A percentile compares a stretch with the other conserved stretches of the same genome.
Evolutionary conservation across 2,113 vertebrate genomes (phyloP).

Genomic region (Oncorhynchus keta): DNA sequence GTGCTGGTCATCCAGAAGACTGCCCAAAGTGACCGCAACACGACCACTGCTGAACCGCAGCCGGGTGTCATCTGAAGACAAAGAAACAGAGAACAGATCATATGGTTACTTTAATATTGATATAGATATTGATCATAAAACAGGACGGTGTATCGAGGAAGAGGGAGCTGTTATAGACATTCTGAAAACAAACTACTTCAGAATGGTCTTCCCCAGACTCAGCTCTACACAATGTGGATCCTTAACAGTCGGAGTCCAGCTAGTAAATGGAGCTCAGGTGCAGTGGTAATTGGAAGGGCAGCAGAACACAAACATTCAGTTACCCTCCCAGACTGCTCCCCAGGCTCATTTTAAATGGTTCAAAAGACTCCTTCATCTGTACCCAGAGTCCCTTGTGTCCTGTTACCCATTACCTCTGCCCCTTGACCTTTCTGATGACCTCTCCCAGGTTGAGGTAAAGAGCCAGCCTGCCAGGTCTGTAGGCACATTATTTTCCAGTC

Average conservation of each 20-base stretch:
- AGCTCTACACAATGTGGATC: background rate
- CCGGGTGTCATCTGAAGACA: slow-evolving; percentile 81
- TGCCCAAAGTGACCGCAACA: slow-evolving; percentile 82
- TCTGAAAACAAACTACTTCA: background rate
- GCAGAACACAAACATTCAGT: background rate
- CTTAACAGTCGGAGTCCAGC: slow-evolving; percentile 3
- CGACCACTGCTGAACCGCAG: slow-evolving; percentile 77
- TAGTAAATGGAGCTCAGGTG: slow-evolving; percentile 13
- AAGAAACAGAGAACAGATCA: background rate
- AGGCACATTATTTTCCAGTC: background rate
- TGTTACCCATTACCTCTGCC: background rate
- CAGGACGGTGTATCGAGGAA: background rate
- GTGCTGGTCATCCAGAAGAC: slow-evolving; percentile 93
- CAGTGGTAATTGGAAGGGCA: slow-evolving; percentile 14
- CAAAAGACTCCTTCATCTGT: background rate
- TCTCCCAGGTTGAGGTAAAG: background rate
- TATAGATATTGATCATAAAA: background rate
- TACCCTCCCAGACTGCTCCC: background rate
- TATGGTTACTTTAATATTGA: background rate
- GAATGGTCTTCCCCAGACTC: background rate
- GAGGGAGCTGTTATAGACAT: background rate
- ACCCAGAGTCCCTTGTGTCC: background rate
- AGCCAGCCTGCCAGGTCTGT: background rate
- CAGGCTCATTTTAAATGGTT: background rate
- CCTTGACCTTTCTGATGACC: background rate